These are phyloP conservation scores for Xiphophorus hellerii DNA, from an alignment of 2,113 vertebrate species.

Conservation along the genomic window DNA sequence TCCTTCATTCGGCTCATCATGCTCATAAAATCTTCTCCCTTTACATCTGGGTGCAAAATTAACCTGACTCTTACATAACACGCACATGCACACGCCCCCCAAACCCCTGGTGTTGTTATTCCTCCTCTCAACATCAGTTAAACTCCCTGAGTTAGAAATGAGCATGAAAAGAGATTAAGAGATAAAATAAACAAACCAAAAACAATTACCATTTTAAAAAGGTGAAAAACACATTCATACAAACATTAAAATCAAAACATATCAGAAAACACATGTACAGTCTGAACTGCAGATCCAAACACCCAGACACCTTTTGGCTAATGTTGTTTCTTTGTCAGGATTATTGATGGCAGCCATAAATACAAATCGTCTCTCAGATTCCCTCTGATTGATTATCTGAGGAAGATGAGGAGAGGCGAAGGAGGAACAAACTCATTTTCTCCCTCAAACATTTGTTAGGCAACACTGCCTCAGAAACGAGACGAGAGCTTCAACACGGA, in stretches of 20 bases:
- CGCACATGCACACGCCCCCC: conserved; percentile 17
- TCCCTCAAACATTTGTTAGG: conserved; percentile 62
- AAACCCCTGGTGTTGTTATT: conserved; percentile 31
- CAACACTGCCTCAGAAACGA: conserved; percentile 16
- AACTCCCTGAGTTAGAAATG: conserved; percentile 6
- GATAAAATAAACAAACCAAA: not conserved
- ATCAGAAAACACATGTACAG: too few species aligned
- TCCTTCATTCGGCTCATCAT: conserved; percentile 7
- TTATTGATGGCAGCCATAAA: conserved; percentile 22
- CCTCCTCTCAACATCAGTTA: conserved; percentile 50
- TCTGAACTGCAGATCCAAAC: conserved; percentile 21
- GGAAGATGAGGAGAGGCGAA: conserved; percentile 35
- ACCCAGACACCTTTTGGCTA: conserved; percentile 8
- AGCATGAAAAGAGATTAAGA: not conserved
- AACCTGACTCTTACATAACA: conserved; percentile 64
- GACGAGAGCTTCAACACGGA: conserved; percentile 19
- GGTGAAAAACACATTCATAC: not conserved
- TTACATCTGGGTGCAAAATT: conserved; percentile 56
- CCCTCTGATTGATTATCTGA: conserved; percentile 34
- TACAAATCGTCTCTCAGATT: not conserved
- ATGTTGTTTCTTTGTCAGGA: conserved; percentile 17
- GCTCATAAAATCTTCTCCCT: conserved; percentile 48
- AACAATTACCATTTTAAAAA: not conserved
- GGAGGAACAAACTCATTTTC: conserved; percentile 51
- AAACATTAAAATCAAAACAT: not conserved